Base-by-base conservation (phyloP, 2,888 invertebrate species). In the Marasmarcha lunaedactyla region DNA sequence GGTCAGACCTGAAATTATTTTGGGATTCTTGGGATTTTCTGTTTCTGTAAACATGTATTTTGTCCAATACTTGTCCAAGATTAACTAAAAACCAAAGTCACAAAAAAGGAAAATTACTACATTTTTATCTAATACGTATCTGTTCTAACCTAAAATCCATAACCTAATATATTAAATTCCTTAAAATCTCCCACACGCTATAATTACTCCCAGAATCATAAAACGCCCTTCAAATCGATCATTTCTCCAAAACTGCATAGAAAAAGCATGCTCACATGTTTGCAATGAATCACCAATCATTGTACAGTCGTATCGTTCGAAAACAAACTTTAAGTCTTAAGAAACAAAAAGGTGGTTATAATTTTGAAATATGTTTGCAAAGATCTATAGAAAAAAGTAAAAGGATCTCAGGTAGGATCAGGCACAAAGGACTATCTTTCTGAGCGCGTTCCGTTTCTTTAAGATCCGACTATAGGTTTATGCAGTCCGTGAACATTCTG, bases 371-470 rank as follows among this genome's bases (percentile, higher is more conserved):
- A 30, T 3, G 2, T 14, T 12, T 9, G 25, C 4, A 14, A 15
- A 12, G 13, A 10, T 25, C 6, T 12, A 1, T 55, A 63, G 61
- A 70, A 71, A 71, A 78, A 74, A 76, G 63, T 74, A 71, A 66
- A 67, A 54, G 59, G 56, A 55, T 30, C 67, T 63, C 83, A 81
- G 83, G 81, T 81, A 81, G 68, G 72, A 68, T 59, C 47, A 14
- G 67, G 68, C 66, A 74, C 71, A 74, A 77, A 73, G 69, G 73
- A 9, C 11, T 30, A 71, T 63, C 52, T 39, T 34, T 35, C 33
- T 14, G 20, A 58, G 57, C 63, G 64, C 66, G 66, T 62, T 62
- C 63, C 56, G 58, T 57, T 54, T 53, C 52, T 55, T 30, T 9
- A 57, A 46, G 42, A 46, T 25, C 42, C 41, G 36, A 33, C 44